These are phyloP conservation scores for Actenoides lindsayi DNA, from an alignment of 2,113 vertebrate genomes.

Conservation along the genomic window DNA sequence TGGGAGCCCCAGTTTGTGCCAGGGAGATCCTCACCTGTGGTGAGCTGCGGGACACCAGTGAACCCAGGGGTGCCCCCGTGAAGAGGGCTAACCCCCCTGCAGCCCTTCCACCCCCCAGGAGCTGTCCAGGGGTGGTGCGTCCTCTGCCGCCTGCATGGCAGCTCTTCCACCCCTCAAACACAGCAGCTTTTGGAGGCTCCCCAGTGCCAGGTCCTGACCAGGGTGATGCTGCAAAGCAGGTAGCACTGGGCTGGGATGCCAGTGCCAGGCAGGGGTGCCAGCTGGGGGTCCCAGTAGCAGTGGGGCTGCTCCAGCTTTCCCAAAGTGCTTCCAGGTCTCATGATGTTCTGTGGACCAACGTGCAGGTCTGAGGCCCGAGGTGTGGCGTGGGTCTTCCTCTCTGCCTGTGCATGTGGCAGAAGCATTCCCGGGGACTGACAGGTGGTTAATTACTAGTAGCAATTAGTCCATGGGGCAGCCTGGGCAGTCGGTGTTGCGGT, in stretches of 20 bases:
- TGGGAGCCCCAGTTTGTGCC: neutral
- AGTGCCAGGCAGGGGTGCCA: no score
- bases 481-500: neutral
- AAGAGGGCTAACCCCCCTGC: no score
- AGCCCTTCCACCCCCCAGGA: neutral
- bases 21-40: fast-evolving
- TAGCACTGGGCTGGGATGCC: neutral
- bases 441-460: neutral
- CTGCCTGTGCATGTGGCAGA: neutral
- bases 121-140: neutral
- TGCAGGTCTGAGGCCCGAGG: neutral
- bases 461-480: neutral
- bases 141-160: neutral
- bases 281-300: neutral
- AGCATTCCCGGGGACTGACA: neutral
- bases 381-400: neutral
- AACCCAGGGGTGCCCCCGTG: neutral
- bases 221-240: neutral
- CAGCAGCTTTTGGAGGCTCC: neutral
- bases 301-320: neutral
- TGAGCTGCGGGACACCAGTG: neutral
- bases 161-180: no score
- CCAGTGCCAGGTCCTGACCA: neutral
- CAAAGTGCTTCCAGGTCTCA: neutral
- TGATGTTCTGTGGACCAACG: neutral